Base-by-base conservation (phyloP, 1,140 invertebrate species). In the Drosophila varians region DNA sequence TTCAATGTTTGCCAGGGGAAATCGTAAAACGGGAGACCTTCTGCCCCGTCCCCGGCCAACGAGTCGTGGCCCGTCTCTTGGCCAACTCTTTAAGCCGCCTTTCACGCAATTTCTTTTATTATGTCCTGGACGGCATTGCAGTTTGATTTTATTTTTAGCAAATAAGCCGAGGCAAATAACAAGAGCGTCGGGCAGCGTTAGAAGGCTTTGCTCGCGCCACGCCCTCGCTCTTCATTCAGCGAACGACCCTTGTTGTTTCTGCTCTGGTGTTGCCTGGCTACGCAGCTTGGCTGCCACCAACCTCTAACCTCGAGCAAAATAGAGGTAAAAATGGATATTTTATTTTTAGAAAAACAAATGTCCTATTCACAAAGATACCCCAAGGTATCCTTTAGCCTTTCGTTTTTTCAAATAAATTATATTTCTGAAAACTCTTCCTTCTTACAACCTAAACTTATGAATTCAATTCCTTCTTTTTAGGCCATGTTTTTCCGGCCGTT, bases 91-190 rank as follows among this genome's bases (percentile, higher is more conserved):
- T 62, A 68, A 86, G 79, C 65, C 64, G 66, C 68, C 77, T 86
- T 79, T 84, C 76, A 86, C 80, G 79, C 79, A 86, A 61, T 86
- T 86, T 72, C 76, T 60, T 68, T 75, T 86, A 86, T 76, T 75
- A 76, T 69, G 76, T 72, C 65, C 47, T 62, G 42, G 46, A 54
- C 49, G 46, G 73, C 43, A 46, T 40, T 72, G 82, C 77, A 87
- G 77, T 87, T 86, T 74, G 82, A 86, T 87, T 87, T 86, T 86
- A 80, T 86, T 86, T 87, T 79, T 77, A 82, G 64, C 82, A 86
- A 86, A 82, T 87, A 87, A 87, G 82, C 77, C 60, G 45, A 77
- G 64, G 69, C 68, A 80, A 87, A 86, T 87, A 86, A 70, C 73
- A 80, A 69, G 47, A 78, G 40, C 40, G 40, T 7, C 52, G 31